Conservation (phyloP, 2,888 invertebrate species). For the Xestia ashworthii region DNA sequence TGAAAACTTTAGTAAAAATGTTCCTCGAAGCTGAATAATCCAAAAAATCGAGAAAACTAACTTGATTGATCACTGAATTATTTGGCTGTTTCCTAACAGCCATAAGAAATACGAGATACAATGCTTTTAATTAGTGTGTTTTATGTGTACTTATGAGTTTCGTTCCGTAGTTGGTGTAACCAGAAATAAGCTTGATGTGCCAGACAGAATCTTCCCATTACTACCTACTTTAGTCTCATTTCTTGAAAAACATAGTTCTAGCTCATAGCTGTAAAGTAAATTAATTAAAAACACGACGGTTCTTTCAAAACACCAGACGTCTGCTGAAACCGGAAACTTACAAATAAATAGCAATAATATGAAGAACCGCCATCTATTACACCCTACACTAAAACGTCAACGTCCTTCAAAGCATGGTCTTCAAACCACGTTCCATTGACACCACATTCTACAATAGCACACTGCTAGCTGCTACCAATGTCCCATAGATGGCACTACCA, state of each 20-base stretch:
- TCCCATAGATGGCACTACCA: constrained; percentile 61
- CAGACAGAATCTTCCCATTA: not conserved
- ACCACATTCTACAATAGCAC: not conserved
- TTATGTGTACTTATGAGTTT: not conserved
- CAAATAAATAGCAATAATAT: not conserved
- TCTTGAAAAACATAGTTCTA: not conserved
- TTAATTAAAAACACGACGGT: not conserved
- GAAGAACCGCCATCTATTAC: constrained; percentile 43
- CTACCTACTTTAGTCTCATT: not conserved
- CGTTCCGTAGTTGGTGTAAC: not conserved
- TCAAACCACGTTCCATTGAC: not conserved
- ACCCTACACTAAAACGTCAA: not conserved
- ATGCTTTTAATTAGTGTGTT: not conserved
- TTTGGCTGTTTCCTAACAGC: not conserved
- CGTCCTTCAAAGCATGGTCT: not conserved
- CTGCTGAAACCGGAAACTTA: not conserved
- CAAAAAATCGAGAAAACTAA: too few relatives aligned
- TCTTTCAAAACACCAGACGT: not conserved
- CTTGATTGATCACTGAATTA: not conserved
- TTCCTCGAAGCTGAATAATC: not conserved
- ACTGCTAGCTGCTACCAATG: constrained; percentile 14
- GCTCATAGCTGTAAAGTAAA: not conserved
- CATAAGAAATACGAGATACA: not conserved
- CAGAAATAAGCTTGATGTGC: not conserved
- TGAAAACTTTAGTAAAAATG: not conserved